Base-by-base conservation (phyloP, 2,797 vertebrate species). In the Tapera naevia region DNA sequence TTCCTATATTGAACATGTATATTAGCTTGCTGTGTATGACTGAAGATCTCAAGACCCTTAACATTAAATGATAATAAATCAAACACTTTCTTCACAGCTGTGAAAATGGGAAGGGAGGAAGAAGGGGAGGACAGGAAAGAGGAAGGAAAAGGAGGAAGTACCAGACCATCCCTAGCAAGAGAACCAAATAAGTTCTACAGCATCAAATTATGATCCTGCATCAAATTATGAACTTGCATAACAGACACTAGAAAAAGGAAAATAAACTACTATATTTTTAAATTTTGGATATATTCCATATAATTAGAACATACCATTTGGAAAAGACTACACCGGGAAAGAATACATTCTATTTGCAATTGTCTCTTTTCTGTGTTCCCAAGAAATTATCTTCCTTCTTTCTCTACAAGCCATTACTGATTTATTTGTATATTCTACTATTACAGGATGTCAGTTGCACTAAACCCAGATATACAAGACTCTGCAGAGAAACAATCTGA, bases 1-100 rank as follows among this genome's bases (percentile, higher is more conserved):
- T 94, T 96, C 93, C 90, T 93, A 41, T 94, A 86, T 97, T 93
- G 87, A 95, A 97, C 95, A 97, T 86, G 95, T 94, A 62, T 94
- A 93, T 88, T 86, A 90, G 71, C 87, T 96, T 95, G 73, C 88
- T 94, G 80, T 60, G 71, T 56, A 94, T 61, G 84, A 96, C 91
- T 92, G 84, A 82, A 94, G 45, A 81, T 80, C 81, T 95, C 24
- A 25, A 97, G 91, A 91, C 74, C 89, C 94, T 95, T 91, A 95
- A 97, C 96, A 95, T 33, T 94, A 89, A 97, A 93, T 82, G 86
- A 93, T 9, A 94, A 80, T 75, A 96, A 97, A 96, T 76, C 86
- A 94, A 97, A 91, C 82, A 95, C 91, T 93, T 95, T 91, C 97
- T 95, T 97, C 95, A 93, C 96, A 96, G 94, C 75, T 95, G 93